phyloP scores from a whole-genome alignment of 2,888 invertebrate genomes.

The Junonia oenone region DNA sequence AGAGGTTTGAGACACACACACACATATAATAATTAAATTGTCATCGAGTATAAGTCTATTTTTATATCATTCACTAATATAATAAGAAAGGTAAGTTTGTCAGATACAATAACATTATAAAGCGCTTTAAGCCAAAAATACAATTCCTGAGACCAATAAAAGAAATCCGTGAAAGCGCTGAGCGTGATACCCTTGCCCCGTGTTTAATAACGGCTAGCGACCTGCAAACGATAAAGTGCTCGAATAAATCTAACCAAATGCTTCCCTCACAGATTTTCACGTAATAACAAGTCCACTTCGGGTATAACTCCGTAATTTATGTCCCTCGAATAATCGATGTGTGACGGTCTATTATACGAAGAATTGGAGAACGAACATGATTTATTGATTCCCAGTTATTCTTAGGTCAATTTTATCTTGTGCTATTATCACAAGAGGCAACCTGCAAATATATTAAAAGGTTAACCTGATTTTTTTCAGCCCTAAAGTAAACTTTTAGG shows the following conservation, averaged over 20 bases:
- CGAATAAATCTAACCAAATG: slow-evolving; percentile 47
- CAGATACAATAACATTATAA: background rate
- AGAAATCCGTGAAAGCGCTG: slow-evolving; percentile 1
- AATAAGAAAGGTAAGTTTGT: too few species aligned
- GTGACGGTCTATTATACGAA: slow-evolving; percentile 19
- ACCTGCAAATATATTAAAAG: too few species aligned
- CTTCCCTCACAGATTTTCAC: slow-evolving; percentile 49
- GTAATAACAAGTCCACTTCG: slow-evolving; percentile 48
- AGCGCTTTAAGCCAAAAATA: background rate
- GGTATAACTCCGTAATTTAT: slow-evolving; percentile 36
- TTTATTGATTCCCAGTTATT: slow-evolving; percentile 8
- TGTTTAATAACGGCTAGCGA: slow-evolving; percentile 30
- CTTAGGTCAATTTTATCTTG: background rate
- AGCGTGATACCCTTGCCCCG: slow-evolving; percentile 8
- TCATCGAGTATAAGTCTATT: too few species aligned
- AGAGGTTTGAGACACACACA: too few species aligned
- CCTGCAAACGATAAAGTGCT: slow-evolving; percentile 43
- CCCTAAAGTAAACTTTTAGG: too few species aligned
- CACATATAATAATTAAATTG: too few species aligned
- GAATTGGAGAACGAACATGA: background rate
- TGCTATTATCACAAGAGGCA: too few species aligned
- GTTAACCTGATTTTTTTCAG: too few species aligned
- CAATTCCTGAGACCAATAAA: background rate
- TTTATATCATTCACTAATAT: too few species aligned
- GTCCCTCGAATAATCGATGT: slow-evolving; percentile 33